Percentiles rank a stretch among this genome's conserved stretches.
These are phyloP conservation scores for Drosophila pachea DNA, from an alignment of 1,140 invertebrate genomes.

Conservation along the genomic window DNA sequence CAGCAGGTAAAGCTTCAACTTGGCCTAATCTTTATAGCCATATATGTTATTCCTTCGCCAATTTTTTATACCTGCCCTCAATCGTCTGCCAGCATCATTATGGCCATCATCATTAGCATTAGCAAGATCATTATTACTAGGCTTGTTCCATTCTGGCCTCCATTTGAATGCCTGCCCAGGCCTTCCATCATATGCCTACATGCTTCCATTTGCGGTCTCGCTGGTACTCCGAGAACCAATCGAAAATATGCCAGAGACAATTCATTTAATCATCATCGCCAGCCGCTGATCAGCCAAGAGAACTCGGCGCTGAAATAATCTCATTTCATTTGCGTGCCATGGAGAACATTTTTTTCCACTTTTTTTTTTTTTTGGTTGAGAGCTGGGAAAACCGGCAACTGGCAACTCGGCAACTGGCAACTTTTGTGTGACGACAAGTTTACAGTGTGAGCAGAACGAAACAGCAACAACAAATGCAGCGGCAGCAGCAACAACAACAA, in stretches of 20 bases:
- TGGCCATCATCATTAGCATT: no score
- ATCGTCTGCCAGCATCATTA: no score
- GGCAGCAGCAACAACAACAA: conserved; percentile 19
- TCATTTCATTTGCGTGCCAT: conserved; percentile 41
- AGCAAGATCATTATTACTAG: no score
- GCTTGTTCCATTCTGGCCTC: no score
- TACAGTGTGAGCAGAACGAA: conserved; percentile 47
- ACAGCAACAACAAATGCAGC: conserved; percentile 20
- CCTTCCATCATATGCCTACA: not conserved
- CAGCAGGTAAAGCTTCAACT: no score
- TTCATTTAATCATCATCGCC: conserved; percentile 40
- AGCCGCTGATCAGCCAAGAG: conserved; percentile 26
- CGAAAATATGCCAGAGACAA: conserved; percentile 24
- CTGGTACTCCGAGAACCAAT: conserved; percentile 7
- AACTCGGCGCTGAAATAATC: conserved; percentile 41
- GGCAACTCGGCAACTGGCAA: no score
- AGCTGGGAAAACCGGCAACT: conserved; percentile 23
- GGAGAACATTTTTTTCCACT: conserved; percentile 28
- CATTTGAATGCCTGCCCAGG: not conserved
- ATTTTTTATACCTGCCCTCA: no score
- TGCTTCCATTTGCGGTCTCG: not conserved
- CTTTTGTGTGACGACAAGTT: conserved; percentile 47
- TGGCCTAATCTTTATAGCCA: no score
- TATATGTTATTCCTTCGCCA: no score
- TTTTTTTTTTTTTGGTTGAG: not conserved